These are phyloP conservation scores for Oscheius sp. DNA, from an alignment of 2,888 invertebrate species.

Conservation along the genomic window DNA sequence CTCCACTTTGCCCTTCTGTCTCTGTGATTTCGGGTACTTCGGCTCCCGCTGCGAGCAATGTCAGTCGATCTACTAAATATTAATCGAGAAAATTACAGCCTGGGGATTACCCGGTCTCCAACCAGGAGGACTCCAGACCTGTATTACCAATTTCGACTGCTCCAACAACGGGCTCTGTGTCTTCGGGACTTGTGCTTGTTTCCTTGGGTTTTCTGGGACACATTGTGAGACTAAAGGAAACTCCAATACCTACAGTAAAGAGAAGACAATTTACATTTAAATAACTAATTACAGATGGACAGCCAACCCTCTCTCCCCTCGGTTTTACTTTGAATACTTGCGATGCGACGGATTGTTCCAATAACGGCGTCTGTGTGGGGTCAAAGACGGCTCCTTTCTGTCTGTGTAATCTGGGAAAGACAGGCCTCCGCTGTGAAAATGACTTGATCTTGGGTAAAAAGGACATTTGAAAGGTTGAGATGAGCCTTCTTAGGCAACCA, in stretches of 20 bases:
- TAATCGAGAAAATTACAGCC: not conserved
- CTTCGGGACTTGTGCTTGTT: constrained; percentile 24
- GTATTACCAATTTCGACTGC: constrained; percentile 21
- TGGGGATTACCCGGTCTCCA: not conserved
- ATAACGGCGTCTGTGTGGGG: constrained; percentile 64
- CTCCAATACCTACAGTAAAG: not conserved
- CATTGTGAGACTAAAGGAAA: constrained; percentile 13
- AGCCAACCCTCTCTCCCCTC: not conserved
- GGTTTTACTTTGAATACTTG: constrained; percentile 37
- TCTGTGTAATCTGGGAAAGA: constrained; percentile 76
- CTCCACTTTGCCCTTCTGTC: constrained; percentile 47
- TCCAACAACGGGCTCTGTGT: constrained; percentile 28
- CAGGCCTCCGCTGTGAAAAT: constrained; percentile 58
- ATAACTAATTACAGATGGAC: not conserved
- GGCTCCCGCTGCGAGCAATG: constrained; percentile 61
- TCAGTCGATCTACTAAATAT: not conserved
- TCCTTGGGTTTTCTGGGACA: constrained; percentile 27
- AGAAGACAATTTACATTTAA: no score
- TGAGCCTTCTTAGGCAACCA: constrained; percentile 43
- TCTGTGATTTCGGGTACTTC: constrained; percentile 62
- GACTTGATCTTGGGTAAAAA: constrained; percentile 12
- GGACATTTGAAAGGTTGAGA: no score
- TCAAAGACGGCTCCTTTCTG: constrained; percentile 78
- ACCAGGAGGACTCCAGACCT: not conserved
- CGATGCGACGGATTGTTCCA: constrained; percentile 58